Conservation (phyloP, 2,113 vertebrate genomes). For the Oncorhynchus nerka region DNA sequence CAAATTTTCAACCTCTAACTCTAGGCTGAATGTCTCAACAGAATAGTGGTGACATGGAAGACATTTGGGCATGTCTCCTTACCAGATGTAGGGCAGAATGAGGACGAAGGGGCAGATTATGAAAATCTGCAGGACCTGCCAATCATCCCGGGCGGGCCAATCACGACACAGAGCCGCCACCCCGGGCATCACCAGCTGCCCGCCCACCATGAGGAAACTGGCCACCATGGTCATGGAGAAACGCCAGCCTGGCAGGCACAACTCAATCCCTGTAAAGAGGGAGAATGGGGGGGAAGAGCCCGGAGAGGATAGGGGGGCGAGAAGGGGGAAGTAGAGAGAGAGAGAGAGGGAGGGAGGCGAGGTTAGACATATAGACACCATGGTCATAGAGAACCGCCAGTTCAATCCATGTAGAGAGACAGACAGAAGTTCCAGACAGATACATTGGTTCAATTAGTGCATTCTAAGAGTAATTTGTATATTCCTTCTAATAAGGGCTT, state of each 20-base stretch:
- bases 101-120: constrained; percentile 96
- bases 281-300: background rate
- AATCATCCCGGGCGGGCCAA: constrained; percentile 77
- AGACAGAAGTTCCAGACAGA: too few species aligned
- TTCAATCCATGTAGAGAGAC: too few species aligned
- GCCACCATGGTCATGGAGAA: constrained; percentile 98
- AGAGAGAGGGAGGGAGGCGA: constrained; percentile 1
- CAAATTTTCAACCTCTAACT: too few species aligned
- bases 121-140: constrained; percentile 93
- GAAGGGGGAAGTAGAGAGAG: background rate
- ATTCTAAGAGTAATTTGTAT: too few species aligned
- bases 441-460: too few species aligned
- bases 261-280: constrained; percentile 84
- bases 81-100: constrained; percentile 92
- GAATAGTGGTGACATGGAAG: too few species aligned
- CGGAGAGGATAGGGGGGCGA: background rate
- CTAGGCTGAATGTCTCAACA: too few species aligned
- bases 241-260: constrained; percentile 88
- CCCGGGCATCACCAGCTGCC: constrained; percentile 93
- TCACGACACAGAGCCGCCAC: constrained; percentile 86
- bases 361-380: too few species aligned
- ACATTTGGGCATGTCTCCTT: constrained; percentile 70
- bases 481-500: too few species aligned
- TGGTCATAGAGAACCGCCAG: too few species aligned
- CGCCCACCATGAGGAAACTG: constrained; percentile 89